A percentile compares a stretch with the other conserved stretches of the same genome.
These are phyloP conservation scores for Philaenus spumarius DNA, from an alignment of 1,140 invertebrate genomes.

Conservation along the genomic window DNA sequence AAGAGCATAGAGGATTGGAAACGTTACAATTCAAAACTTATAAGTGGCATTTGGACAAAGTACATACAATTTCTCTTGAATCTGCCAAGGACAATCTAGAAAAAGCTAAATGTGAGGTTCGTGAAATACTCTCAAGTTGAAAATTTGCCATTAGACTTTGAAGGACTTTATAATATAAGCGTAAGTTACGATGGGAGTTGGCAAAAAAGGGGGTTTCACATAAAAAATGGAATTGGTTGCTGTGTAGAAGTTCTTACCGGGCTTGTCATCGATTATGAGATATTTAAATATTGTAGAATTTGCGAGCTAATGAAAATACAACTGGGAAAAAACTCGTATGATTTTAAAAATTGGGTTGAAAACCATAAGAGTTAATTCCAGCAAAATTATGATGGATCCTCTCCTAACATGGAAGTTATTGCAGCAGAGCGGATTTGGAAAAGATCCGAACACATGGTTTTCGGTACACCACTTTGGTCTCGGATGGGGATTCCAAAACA, in stretches of 20 bases:
- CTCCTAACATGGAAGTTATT: slow-evolving; percentile 26
- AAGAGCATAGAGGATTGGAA: no score
- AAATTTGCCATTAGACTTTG: no score
- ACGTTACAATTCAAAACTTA: no score
- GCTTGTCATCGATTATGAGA: background rate
- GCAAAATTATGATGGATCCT: slow-evolving; percentile 24
- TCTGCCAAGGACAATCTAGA: no score
- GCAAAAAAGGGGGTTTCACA: background rate
- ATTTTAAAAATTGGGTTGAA: background rate
- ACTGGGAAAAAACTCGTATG: background rate
- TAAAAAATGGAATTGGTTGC: background rate
- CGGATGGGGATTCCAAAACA: slow-evolving; percentile 31
- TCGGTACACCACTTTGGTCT: slow-evolving; percentile 28
- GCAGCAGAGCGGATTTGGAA: slow-evolving; percentile 29
- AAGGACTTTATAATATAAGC: no score
- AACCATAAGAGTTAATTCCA: background rate
- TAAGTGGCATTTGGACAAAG: no score
- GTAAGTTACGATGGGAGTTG: no score
- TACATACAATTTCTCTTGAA: no score
- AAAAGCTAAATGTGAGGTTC: no score
- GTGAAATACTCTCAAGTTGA: no score
- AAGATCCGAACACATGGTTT: slow-evolving; percentile 23
- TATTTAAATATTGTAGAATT: background rate
- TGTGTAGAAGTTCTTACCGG: background rate
- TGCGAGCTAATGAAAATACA: background rate